These are phyloP conservation scores for Cyanoderma ruficeps DNA, from an alignment of 2,113 vertebrate species.

Conservation along the genomic window DNA sequence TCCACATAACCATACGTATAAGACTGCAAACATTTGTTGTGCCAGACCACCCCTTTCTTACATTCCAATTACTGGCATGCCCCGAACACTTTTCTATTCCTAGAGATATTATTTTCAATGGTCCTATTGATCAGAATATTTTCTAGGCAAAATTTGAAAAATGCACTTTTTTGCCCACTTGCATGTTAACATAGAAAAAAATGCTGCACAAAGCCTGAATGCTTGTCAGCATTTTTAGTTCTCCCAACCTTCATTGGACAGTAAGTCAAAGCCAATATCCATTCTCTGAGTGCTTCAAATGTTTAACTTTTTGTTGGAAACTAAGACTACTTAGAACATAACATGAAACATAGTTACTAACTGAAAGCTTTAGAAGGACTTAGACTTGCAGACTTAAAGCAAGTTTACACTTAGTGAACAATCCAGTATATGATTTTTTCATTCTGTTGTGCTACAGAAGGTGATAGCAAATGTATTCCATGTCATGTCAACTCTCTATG, in stretches of 20 bases:
- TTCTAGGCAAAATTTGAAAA: neutral
- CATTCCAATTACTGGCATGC: neutral
- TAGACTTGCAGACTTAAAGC: neutral
- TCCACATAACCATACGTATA: neutral
- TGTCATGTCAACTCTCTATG: neutral
- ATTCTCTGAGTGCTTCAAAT: neutral
- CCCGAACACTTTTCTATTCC: neutral
- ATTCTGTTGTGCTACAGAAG: neutral
- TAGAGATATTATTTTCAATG: neutral
- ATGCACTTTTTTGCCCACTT: fast-evolving
- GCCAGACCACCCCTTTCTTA: neutral
- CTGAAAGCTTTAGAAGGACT: neutral
- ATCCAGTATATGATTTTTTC: neutral
- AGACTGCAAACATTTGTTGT: neutral
- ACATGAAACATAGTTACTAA: neutral
- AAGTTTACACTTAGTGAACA: neutral
- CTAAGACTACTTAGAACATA: neutral
- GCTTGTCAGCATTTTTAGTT: neutral
- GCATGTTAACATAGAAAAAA: neutral
- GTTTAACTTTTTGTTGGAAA: neutral
- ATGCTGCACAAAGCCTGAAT: neutral
- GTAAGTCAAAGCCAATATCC: neutral
- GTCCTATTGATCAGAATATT: neutral
- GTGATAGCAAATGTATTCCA: neutral
- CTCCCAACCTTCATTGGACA: neutral